Percentiles rank a stretch among this genome's conserved stretches.
These are phyloP conservation scores for Chelmon rostratus DNA, from an alignment of 2,797 vertebrate species.

Conservation along the genomic window DNA sequence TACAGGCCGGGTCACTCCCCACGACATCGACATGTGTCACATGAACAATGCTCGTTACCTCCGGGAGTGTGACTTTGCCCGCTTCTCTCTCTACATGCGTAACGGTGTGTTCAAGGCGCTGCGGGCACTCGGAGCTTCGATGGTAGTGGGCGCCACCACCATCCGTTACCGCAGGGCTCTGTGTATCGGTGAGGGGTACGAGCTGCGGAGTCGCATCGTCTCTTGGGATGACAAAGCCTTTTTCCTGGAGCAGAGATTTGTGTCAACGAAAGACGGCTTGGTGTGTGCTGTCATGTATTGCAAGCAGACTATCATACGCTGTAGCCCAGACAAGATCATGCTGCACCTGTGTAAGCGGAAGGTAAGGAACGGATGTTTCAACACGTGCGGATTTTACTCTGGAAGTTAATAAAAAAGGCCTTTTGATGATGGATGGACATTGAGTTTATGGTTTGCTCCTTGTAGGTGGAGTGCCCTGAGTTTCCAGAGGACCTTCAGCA, in stretches of 20 bases:
- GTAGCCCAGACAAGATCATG: slow-evolving; percentile 88
- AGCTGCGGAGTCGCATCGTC: slow-evolving; percentile 89
- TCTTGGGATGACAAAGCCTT: slow-evolving; percentile 94
- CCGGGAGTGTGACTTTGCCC: slow-evolving; percentile 93
- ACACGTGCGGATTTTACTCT: neutral
- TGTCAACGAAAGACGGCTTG: slow-evolving; percentile 88
- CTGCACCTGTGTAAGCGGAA: slow-evolving; percentile 89
- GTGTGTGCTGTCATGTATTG: slow-evolving; percentile 89
- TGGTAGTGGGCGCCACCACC: slow-evolving; percentile 90
- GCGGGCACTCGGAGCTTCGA: slow-evolving; percentile 78
- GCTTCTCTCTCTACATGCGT: slow-evolving; percentile 86
- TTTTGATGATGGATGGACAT: neutral
- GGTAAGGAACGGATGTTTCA: slow-evolving; percentile 74
- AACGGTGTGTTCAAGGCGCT: slow-evolving; percentile 89
- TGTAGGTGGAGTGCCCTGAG: slow-evolving; percentile 91
- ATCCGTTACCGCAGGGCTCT: slow-evolving; percentile 90
- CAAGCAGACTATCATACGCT: slow-evolving; percentile 87
- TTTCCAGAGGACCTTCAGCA: slow-evolving; percentile 90
- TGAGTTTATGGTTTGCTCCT: slow-evolving; percentile 9
- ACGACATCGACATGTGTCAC: slow-evolving; percentile 91
- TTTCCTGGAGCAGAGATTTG: slow-evolving; percentile 91
- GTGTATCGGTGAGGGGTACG: slow-evolving; percentile 86
- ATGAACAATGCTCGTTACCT: slow-evolving; percentile 96
- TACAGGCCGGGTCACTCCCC: slow-evolving; percentile 83
- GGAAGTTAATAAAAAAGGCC: neutral